phyloP scores from a whole-genome alignment of 2,113 vertebrate species.

The Ploceus nigricollis region DNA sequence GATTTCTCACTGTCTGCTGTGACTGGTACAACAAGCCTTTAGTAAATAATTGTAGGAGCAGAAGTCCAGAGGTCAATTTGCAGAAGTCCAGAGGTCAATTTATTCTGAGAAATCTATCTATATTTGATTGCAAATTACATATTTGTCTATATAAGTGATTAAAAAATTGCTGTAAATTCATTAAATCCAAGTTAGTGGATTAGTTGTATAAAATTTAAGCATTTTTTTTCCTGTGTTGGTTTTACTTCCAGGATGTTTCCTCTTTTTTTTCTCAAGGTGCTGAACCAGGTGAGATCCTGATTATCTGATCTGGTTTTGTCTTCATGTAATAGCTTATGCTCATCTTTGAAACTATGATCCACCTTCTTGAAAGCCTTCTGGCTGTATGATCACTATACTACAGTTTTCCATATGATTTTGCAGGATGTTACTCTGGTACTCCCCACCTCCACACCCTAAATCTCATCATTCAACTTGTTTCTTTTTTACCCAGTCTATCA shows the following conservation, averaged over 20 bases:
- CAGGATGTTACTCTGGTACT: background rate
- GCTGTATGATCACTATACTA: background rate
- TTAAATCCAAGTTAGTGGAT: background rate
- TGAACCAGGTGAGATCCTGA: background rate
- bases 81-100: background rate
- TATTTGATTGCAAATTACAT: background rate
- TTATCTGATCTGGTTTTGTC: background rate
- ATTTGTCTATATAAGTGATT: background rate
- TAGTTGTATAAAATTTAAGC: background rate
- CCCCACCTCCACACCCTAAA: background rate
- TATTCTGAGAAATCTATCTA: background rate
- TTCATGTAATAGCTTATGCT: background rate
- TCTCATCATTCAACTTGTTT: background rate
- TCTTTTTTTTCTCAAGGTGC: background rate
- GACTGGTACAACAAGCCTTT: background rate
- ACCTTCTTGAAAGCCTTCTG: background rate
- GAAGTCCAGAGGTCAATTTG: background rate
- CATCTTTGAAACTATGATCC: background rate
- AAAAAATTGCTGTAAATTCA: background rate
- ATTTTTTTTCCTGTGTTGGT: rapidly evolving
- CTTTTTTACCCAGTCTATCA: background rate
- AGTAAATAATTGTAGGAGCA: background rate
- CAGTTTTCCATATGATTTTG: background rate
- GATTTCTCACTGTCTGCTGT: background rate
- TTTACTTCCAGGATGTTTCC: background rate